Conservation (phyloP, 2,888 invertebrate species). For the Drosophila subquinaria region DNA sequence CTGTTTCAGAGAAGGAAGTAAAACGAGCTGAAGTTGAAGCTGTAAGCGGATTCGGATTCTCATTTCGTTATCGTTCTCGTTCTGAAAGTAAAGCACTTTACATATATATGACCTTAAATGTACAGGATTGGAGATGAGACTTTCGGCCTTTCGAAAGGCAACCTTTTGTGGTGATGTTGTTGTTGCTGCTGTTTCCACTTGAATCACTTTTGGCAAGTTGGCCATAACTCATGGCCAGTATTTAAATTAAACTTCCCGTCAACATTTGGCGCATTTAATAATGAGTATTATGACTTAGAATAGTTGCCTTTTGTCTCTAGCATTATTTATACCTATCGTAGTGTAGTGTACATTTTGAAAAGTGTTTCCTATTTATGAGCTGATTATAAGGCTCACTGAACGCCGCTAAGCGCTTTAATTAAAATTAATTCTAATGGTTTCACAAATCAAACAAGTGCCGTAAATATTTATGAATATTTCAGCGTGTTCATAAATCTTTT, state of each 20-base stretch:
- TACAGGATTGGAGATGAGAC: constrained; percentile 58
- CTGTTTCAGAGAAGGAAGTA: constrained; percentile 55
- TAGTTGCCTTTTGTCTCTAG: constrained; percentile 29
- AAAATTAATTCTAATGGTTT: constrained; percentile 56
- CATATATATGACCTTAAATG: constrained; percentile 62
- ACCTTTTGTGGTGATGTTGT: constrained; percentile 45
- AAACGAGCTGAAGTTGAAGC: constrained; percentile 7
- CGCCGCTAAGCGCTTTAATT: constrained; percentile 60
- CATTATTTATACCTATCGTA: constrained; percentile 25
- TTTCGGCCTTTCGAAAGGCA: constrained; percentile 64
- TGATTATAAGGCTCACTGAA: constrained; percentile 58
- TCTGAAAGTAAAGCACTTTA: constrained; percentile 20
- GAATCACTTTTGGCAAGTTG: constrained; percentile 40
- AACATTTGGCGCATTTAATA: constrained; percentile 45
- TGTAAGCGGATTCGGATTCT: constrained; percentile 27
- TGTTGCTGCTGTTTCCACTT: constrained; percentile 46
- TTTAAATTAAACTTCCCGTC: constrained; percentile 71
- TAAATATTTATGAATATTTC: constrained; percentile 64
- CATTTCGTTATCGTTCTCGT: constrained; percentile 8
- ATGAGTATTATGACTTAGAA: constrained; percentile 53
- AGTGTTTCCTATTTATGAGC: constrained; percentile 34
- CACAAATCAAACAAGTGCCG: constrained; percentile 74
- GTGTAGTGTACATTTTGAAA: constrained; percentile 6
- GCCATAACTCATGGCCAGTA: constrained; percentile 62
- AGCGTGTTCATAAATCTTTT: constrained; percentile 70